Percentiles rank a stretch among this genome's conserved stretches.
These are phyloP conservation scores for Orthonyx spaldingii DNA, from an alignment of 2,113 vertebrate species.

Conservation along the genomic window DNA sequence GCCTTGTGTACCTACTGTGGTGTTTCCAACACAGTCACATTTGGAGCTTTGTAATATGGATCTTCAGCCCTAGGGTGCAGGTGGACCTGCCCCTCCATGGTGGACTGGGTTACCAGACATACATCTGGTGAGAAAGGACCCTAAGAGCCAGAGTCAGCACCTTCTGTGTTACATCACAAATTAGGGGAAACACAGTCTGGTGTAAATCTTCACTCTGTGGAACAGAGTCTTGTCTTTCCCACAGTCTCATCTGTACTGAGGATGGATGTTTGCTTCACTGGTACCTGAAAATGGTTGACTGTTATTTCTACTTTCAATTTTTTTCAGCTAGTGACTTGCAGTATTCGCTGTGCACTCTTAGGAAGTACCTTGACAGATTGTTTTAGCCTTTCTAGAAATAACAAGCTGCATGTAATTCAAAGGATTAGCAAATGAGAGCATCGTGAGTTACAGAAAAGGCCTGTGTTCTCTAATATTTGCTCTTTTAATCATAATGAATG, in stretches of 20 bases:
- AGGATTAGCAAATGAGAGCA: neutral
- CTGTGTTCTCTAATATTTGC: neutral
- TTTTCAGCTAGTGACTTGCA: neutral
- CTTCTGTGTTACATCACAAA: neutral
- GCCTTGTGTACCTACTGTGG: neutral
- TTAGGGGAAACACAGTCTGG: neutral
- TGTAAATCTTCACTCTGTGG: neutral
- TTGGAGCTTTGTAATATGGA: neutral
- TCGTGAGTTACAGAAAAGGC: neutral
- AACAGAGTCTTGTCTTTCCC: neutral
- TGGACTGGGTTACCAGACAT: neutral
- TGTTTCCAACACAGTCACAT: accelerated
- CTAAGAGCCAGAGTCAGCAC: neutral
- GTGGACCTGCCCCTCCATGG: neutral
- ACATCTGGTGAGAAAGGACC: neutral
- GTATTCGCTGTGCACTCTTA: neutral
- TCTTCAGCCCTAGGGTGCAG: neutral
- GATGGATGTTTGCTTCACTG: neutral
- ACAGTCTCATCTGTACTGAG: neutral
- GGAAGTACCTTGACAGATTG: neutral
- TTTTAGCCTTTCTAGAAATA: slow-evolving; percentile 5
- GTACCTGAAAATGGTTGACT: neutral
- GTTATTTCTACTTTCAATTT: neutral
- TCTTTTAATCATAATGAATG: neutral
- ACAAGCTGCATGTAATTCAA: neutral